Percentiles rank a stretch among this genome's conserved stretches.
These are phyloP conservation scores for Eumeta japonica DNA, from an alignment of 1,140 invertebrate species.

Conservation along the genomic window DNA sequence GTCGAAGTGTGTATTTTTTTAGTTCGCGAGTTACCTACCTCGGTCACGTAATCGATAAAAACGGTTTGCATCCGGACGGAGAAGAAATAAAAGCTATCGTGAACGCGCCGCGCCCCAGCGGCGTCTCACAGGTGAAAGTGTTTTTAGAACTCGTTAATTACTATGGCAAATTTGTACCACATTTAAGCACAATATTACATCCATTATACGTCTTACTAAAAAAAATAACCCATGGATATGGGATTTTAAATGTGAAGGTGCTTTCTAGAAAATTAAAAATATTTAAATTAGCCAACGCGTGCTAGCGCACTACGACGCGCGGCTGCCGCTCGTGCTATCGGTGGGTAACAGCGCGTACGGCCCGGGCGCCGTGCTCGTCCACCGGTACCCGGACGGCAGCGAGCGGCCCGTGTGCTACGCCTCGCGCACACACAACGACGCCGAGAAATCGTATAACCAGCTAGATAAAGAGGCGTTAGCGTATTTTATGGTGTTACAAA, in stretches of 20 bases:
- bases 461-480: too few relatives aligned
- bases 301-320: constrained; percentile 38
- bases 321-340: constrained; percentile 29
- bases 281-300: not conserved
- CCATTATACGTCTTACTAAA: not conserved
- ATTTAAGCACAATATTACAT: too few relatives aligned
- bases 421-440: too few relatives aligned
- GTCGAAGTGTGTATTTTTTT: constrained; percentile 2
- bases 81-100: constrained; percentile 1
- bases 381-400: constrained; percentile 22
- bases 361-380: constrained; percentile 41
- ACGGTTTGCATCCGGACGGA: not conserved
- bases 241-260: not conserved
- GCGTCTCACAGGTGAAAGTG: constrained; percentile 1
- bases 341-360: constrained; percentile 46
- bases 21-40: constrained; percentile 1
- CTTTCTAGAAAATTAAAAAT: constrained; percentile 1
- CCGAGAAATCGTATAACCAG: constrained; percentile 50
- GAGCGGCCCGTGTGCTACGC: constrained; percentile 44
- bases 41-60: constrained; percentile 3
- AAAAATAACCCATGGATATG: constrained; percentile 1
- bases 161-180: too few relatives aligned
- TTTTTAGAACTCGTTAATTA: too few relatives aligned
- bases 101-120: not conserved
- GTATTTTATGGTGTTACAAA: constrained; percentile 49